Evolutionary conservation across 2,888 invertebrate species (phyloP).

Genomic region (Lutraria lutraria): DNA sequence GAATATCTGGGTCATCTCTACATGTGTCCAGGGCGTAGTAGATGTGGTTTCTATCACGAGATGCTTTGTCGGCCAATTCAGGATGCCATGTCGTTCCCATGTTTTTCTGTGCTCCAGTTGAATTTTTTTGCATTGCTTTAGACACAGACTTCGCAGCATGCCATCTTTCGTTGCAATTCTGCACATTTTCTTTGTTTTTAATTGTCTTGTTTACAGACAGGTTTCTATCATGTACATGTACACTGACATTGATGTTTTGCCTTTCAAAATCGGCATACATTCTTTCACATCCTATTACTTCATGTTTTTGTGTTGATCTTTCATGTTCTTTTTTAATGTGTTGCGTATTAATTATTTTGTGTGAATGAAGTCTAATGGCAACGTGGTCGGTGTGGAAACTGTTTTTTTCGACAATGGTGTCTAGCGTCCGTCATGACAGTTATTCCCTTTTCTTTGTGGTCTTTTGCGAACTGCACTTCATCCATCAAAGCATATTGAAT

Average conservation of each 20-base stretch:
- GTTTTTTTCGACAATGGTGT: conserved; percentile 38
- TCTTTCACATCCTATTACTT: conserved; percentile 36
- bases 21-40: conserved; percentile 32
- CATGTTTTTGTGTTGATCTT: conserved; percentile 43
- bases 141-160: conserved; percentile 49
- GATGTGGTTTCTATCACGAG: conserved; percentile 26
- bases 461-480: background rate
- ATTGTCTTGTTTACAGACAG: conserved; percentile 48
- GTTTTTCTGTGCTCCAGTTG: conserved; percentile 31
- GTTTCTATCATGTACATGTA: conserved; percentile 52
- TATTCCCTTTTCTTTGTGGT: conserved; percentile 30
- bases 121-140: conserved; percentile 22
- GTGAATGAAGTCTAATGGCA: conserved; percentile 34
- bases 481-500: background rate
- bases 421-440: conserved; percentile 47
- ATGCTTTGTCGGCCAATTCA: conserved; percentile 35
- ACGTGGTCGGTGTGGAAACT: conserved; percentile 37
- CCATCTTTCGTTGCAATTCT: conserved; percentile 51
- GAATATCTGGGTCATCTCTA: background rate
- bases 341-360: conserved; percentile 37
- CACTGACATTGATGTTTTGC: conserved; percentile 27
- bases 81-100: conserved; percentile 50
- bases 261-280: conserved; percentile 46
- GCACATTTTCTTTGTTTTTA: conserved; percentile 18
- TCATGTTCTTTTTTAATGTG: conserved; percentile 42